phyloP scores from a whole-genome alignment of 2,888 invertebrate genomes.

The Lasioglossum calceatum region DNA sequence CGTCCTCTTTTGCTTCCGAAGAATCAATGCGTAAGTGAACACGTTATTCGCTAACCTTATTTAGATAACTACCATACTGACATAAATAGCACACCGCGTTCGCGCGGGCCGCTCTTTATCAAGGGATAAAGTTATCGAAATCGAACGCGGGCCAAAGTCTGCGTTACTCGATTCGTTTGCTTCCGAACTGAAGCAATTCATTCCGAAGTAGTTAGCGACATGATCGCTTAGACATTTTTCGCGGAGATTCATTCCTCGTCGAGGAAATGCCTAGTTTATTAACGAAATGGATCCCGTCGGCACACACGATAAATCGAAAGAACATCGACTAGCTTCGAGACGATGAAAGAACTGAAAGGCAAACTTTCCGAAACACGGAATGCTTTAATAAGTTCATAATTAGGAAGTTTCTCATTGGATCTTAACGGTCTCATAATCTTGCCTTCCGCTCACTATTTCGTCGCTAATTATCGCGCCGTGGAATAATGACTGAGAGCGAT shows the following conservation, averaged over 20 bases:
- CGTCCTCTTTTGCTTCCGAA: not conserved
- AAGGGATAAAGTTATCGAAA: slow-evolving; percentile 3
- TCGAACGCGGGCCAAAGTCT: not conserved
- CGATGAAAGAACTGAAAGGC: not conserved
- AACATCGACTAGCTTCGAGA: not conserved
- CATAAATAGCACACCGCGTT: not conserved
- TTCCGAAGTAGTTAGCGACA: not conserved
- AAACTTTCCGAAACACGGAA: not conserved
- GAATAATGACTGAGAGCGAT: not conserved
- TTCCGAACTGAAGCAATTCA: not conserved
- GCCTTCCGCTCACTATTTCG: not conserved
- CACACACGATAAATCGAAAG: not conserved
- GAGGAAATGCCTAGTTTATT: not conserved
- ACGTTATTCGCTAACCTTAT: slow-evolving; percentile 14
- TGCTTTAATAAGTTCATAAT: not conserved
- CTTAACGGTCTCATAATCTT: not conserved
- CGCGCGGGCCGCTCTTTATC: not conserved
- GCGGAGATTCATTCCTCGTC: not conserved
- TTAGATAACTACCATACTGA: slow-evolving; percentile 7
- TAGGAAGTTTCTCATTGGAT: not conserved
- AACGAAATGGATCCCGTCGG: not conserved
- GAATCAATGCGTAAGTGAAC: slow-evolving; percentile 14
- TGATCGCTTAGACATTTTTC: not conserved
- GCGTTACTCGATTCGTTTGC: not conserved
- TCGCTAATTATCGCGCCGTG: not conserved